phyloP scores from a whole-genome alignment of 2,888 invertebrate species.

The Mesochorus sp. region DNA sequence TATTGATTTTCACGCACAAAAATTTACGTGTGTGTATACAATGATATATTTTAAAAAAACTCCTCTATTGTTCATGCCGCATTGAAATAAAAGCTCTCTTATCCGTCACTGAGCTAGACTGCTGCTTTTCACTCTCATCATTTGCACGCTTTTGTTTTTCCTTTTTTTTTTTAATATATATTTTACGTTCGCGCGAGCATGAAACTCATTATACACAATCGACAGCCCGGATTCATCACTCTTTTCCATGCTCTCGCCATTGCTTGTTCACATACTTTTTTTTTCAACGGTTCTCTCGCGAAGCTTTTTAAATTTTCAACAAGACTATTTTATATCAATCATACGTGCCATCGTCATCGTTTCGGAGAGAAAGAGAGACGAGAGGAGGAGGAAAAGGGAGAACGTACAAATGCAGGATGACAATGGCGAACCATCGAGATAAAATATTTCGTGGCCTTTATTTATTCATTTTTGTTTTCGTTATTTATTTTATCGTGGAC shows the following conservation, averaged over 20 bases:
- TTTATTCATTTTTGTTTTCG: not conserved
- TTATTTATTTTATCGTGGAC: not conserved
- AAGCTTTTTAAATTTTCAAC: constrained; percentile 34
- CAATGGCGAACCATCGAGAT: not conserved
- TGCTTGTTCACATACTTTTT: not conserved
- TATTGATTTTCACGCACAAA: constrained; percentile 17
- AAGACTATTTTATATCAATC: constrained; percentile 25
- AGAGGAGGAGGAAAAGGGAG: not conserved
- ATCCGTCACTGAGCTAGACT: constrained; percentile 11
- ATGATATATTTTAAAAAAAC: too few relatives aligned
- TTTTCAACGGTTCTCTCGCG: not conserved
- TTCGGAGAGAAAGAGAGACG: not conserved
- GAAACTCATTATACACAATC: constrained; percentile 28
- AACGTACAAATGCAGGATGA: not conserved
- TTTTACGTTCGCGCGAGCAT: constrained; percentile 24
- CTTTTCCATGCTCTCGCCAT: not conserved
- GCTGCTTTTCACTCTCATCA: constrained; percentile 45
- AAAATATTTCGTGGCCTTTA: not conserved
- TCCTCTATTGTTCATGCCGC: constrained; percentile 15
- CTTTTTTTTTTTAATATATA: constrained; percentile 14
- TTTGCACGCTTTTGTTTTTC: constrained; percentile 24
- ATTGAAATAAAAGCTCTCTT: constrained; percentile 29
- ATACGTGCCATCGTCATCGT: not conserved
- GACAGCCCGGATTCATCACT: constrained; percentile 39
- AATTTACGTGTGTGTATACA: not conserved